These are phyloP conservation scores for Anthonomus grandis DNA, from an alignment of 1,140 invertebrate species.

Conservation along the genomic window DNA sequence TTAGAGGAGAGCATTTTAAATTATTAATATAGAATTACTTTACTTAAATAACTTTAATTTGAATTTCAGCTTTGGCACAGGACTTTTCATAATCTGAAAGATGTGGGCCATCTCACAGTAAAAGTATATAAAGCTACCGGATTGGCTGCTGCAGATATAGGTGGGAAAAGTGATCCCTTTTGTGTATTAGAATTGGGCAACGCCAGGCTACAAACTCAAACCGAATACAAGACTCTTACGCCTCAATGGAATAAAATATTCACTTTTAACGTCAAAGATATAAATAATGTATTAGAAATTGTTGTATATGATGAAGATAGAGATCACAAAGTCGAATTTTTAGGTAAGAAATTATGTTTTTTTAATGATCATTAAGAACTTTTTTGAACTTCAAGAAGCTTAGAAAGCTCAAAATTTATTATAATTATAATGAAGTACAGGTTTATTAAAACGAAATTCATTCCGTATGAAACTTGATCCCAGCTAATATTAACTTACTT, in stretches of 20 bases:
- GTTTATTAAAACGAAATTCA: no score
- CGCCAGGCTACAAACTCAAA: constrained; percentile 92
- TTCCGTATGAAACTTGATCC: no score
- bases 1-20: no score
- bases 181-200: constrained; percentile 96
- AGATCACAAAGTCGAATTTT: constrained; percentile 96
- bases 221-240: constrained; percentile 95
- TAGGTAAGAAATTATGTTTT: constrained; percentile 57
- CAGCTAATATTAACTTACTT: no score
- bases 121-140: constrained; percentile 89
- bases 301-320: constrained; percentile 98
- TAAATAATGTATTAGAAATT: constrained; percentile 93
- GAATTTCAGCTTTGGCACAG: constrained; percentile 57
- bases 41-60: not conserved
- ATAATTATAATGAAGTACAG: no score
- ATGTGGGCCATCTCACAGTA: constrained; percentile 85
- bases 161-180: constrained; percentile 95
- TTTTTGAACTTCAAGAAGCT: no score
- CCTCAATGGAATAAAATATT: constrained; percentile 99
- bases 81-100: constrained; percentile 72
- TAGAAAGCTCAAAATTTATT: no score
- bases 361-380: no score
- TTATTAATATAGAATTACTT: no score
- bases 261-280: constrained; percentile 96
- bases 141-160: constrained; percentile 84